Conservation (phyloP, 2,888 invertebrate genomes). For the Chamaedrilus cognettii region DNA sequence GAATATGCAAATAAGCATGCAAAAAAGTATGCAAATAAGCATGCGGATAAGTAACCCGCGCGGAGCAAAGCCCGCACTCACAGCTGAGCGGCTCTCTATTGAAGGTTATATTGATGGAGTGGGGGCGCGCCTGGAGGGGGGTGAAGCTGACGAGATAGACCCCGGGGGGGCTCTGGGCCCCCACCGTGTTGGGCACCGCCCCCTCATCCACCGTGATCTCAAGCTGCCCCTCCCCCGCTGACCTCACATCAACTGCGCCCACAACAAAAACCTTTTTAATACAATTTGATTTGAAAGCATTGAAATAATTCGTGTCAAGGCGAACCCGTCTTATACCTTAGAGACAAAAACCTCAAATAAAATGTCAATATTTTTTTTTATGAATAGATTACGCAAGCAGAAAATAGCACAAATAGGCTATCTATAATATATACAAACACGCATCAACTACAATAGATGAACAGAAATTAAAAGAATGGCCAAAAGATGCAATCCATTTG, state of each 20-base stretch:
- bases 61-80: too few species aligned
- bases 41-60: constrained; percentile 28
- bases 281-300: background rate
- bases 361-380: too few species aligned
- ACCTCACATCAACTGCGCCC: constrained; percentile 91
- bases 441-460: too few species aligned
- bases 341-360: too few species aligned
- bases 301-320: background rate
- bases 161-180: constrained; percentile 62
- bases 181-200: constrained; percentile 86
- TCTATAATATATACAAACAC: too few species aligned
- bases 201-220: constrained; percentile 99
- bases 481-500: too few species aligned
- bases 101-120: constrained; percentile 82
- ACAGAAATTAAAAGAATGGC: too few species aligned
- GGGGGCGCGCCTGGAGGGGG: constrained; percentile 83
- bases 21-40: too few species aligned
- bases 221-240: constrained; percentile 98
- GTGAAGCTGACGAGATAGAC: constrained; percentile 86
- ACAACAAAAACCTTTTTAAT: constrained; percentile 1
- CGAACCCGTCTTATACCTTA: background rate
- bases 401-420: too few species aligned
- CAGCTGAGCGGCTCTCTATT: constrained; percentile 62
- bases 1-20: too few species aligned
- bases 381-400: too few species aligned